Conservation (phyloP, 2,888 invertebrate genomes). For the Timema podura region DNA sequence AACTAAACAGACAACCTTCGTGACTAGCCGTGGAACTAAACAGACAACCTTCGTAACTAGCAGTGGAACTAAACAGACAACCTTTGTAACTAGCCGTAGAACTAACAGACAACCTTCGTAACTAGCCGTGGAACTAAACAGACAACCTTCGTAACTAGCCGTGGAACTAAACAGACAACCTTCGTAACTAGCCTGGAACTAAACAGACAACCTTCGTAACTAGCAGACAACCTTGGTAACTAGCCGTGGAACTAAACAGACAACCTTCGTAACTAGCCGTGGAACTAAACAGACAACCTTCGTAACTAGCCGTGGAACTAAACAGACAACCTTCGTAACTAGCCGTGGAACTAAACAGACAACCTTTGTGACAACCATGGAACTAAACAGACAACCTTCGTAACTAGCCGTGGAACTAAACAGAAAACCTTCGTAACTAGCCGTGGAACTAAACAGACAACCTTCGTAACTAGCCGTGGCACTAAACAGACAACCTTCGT, state of each 20-base stretch:
- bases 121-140: background rate
- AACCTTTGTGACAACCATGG: background rate
- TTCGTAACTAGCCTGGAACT: background rate
- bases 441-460: background rate
- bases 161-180: background rate
- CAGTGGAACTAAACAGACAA: background rate
- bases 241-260: background rate
- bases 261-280: background rate
- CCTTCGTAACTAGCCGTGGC: background rate
- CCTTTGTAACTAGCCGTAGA: background rate
- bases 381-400: background rate
- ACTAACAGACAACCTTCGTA: background rate
- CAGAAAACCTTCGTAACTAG: background rate
- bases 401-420: background rate
- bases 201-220: too few species aligned
- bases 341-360: background rate
- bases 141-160: background rate
- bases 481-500: background rate
- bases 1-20: background rate
- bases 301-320: background rate
- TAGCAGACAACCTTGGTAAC: background rate
- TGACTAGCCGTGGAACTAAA: background rate
- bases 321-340: background rate
- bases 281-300: background rate
- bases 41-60: background rate